Evolutionary conservation across 2,113 vertebrate species (phyloP).

Genomic region (Muntiacus muntjak): DNA sequence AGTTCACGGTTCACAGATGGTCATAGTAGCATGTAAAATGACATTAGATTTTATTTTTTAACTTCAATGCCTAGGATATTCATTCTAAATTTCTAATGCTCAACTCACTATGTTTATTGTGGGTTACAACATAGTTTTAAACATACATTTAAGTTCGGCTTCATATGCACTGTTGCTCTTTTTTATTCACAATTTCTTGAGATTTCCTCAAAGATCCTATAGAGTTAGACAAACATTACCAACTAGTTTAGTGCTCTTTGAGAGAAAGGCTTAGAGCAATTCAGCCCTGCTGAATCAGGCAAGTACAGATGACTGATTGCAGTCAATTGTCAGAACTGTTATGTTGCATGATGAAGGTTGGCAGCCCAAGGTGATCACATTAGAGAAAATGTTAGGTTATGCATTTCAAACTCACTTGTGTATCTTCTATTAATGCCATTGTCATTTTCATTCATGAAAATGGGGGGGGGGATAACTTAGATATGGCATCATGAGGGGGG

Average conservation of each 20-base stretch:
- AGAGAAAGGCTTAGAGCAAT: not conserved
- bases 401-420: not conserved
- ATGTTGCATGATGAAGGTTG: not conserved
- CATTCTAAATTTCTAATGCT: not conserved
- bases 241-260: not conserved
- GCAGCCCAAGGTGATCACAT: not conserved
- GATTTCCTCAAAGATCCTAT: not conserved
- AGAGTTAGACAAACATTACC: not conserved
- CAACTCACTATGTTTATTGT: not conserved
- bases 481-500: not conserved
- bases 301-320: not conserved
- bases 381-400: constrained; percentile 11
- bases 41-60: not conserved
- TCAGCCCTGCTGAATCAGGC: not conserved
- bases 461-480: not conserved
- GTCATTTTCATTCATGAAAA: not conserved
- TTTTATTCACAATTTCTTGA: not conserved
- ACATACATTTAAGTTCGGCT: not conserved
- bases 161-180: not conserved
- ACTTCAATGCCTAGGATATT: not conserved
- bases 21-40: not conserved
- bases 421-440: not conserved
- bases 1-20: not conserved
- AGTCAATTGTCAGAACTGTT: constrained; percentile 15
- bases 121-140: not conserved